A percentile compares a stretch with the other conserved stretches of the same genome.
phyloP scores from a whole-genome alignment of 2,113 vertebrate species.

The Podarcis muralis region DNA sequence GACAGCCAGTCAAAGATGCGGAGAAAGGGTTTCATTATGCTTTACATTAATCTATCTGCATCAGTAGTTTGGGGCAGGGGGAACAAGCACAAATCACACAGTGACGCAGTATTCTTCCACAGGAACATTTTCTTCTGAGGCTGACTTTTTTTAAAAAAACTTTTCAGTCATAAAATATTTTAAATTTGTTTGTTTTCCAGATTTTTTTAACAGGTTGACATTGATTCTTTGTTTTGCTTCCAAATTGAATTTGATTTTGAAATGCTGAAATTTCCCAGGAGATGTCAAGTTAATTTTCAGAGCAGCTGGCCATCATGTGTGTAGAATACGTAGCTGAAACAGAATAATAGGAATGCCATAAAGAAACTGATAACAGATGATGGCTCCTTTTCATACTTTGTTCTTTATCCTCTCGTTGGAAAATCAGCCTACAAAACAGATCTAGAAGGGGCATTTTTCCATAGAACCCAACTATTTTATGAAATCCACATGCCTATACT shows the following conservation, averaged over 20 bases:
- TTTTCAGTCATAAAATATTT: neutral
- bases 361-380: neutral
- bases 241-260: constrained; percentile 12
- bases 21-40: neutral
- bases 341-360: neutral
- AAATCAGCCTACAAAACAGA: constrained; percentile 4
- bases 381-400: neutral
- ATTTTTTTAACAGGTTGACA: neutral
- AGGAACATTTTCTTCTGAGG: neutral
- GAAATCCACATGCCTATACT: neutral
- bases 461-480: neutral
- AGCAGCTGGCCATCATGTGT: neutral
- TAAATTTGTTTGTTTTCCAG: neutral
- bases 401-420: neutral
- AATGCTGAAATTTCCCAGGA: constrained; percentile 5
- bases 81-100: neutral
- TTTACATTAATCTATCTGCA: neutral
- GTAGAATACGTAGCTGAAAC: neutral
- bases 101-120: neutral
- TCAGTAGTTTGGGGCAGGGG: neutral
- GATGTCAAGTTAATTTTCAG: constrained; percentile 9
- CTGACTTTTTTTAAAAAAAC: neutral
- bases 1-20: neutral
- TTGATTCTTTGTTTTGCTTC: constrained; percentile 5
- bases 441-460: neutral